Conservation (phyloP, 2,888 invertebrate genomes). For the Subacronicta megacephala region DNA sequence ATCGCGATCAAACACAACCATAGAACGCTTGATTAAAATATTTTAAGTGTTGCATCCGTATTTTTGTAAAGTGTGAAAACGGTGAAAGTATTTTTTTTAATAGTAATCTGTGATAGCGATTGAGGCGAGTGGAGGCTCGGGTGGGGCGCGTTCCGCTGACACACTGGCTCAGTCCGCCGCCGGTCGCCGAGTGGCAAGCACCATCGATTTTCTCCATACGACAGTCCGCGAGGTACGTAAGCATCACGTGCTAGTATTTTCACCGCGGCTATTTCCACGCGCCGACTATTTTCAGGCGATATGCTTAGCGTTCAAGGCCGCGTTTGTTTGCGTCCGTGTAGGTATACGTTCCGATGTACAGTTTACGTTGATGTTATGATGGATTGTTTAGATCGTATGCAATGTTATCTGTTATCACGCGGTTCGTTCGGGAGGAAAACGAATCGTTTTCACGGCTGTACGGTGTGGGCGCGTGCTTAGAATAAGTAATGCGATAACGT, state of each 20-base stretch:
- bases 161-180: slow-evolving; percentile 90
- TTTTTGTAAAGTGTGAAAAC: slow-evolving; percentile 77
- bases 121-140: slow-evolving; percentile 82
- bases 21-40: slow-evolving; percentile 74
- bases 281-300: slow-evolving; percentile 85
- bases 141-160: slow-evolving; percentile 88
- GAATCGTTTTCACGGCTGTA: slow-evolving; percentile 79
- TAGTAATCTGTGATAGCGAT: slow-evolving; percentile 79
- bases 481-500: slow-evolving; percentile 78
- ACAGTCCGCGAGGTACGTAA: slow-evolving; percentile 86
- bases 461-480: slow-evolving; percentile 71
- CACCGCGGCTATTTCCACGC: slow-evolving; percentile 86
- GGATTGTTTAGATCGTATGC: slow-evolving; percentile 68
- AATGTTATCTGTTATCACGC: slow-evolving; percentile 68
- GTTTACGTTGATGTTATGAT: slow-evolving; percentile 73
- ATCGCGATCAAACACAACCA: slow-evolving; percentile 74
- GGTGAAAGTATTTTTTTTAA: slow-evolving; percentile 78
- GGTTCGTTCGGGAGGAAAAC: slow-evolving; percentile 69
- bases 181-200: slow-evolving; percentile 88
- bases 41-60: slow-evolving; percentile 70
- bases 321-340: slow-evolving; percentile 83
- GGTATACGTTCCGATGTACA: slow-evolving; percentile 68
- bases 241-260: slow-evolving; percentile 87
- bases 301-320: slow-evolving; percentile 88
- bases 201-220: slow-evolving; percentile 87